Percentiles rank a stretch among this genome's conserved stretches.
phyloP scores from a whole-genome alignment of 2,888 invertebrate species.

The Heliconius charithonia region DNA sequence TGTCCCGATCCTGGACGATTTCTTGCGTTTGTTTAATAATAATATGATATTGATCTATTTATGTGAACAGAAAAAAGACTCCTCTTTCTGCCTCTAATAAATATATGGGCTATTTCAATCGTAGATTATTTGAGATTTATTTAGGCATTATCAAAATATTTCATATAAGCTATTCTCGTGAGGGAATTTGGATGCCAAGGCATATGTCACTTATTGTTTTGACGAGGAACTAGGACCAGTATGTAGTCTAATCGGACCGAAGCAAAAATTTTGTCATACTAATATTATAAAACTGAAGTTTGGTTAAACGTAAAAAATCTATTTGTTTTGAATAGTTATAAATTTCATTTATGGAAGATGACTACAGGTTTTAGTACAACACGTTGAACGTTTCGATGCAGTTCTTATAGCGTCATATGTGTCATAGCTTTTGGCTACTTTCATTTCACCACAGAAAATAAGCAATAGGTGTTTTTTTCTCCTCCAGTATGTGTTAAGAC shows the following conservation, averaged over 20 bases:
- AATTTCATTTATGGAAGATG: too few species aligned
- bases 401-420: not conserved
- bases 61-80: not conserved
- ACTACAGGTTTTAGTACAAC: too few species aligned
- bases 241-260: too few species aligned
- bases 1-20: not conserved
- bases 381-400: too few species aligned
- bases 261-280: too few species aligned
- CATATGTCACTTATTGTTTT: not conserved
- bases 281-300: too few species aligned
- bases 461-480: not conserved
- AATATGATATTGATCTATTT: not conserved
- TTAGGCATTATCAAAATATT: not conserved
- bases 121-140: not conserved
- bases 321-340: too few species aligned
- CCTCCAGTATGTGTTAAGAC: too few species aligned
- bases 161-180: not conserved
- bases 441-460: not conserved
- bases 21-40: not conserved
- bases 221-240: not conserved
- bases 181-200: not conserved
- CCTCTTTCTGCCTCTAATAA: too few species aligned
- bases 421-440: not conserved
- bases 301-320: too few species aligned
- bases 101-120: too few species aligned